Conservation (phyloP, 2,113 vertebrate genomes). For the Gulo gulo region DNA sequence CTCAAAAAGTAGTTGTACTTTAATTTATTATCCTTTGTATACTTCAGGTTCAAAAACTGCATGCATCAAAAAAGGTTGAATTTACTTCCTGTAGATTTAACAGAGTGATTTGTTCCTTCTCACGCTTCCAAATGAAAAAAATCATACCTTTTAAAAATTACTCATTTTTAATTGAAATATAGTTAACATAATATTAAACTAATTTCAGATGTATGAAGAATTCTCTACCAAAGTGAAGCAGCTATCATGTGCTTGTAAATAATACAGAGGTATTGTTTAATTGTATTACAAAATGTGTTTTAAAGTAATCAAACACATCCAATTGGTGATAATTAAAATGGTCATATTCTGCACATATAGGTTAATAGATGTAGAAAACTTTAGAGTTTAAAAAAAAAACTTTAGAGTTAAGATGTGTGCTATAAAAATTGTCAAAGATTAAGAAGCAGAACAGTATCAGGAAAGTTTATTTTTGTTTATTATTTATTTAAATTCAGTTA, state of each 20-base stretch:
- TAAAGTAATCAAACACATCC: background rate
- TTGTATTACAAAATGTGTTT: background rate
- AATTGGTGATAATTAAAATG: background rate
- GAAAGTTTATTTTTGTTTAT: background rate
- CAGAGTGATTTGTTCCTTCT: background rate
- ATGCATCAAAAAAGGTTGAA: background rate
- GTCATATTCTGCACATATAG: background rate
- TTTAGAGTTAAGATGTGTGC: background rate
- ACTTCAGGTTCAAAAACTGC: background rate
- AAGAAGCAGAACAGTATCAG: background rate
- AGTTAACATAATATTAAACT: background rate
- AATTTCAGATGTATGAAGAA: background rate
- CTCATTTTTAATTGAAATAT: background rate
- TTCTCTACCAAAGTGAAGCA: background rate
- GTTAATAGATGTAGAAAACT: background rate
- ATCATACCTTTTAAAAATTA: background rate
- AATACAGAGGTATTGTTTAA: background rate
- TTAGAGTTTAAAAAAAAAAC: background rate
- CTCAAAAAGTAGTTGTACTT: background rate
- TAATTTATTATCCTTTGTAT: background rate
- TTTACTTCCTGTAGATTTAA: conserved; percentile 25
- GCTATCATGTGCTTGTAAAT: background rate
- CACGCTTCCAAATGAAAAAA: background rate
- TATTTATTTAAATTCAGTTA: background rate
- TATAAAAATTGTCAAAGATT: background rate